Percentiles rank a stretch among this genome's conserved stretches.
Evolutionary conservation across 2,797 vertebrate species (phyloP).

Genomic region (Allobates femoralis): DNA sequence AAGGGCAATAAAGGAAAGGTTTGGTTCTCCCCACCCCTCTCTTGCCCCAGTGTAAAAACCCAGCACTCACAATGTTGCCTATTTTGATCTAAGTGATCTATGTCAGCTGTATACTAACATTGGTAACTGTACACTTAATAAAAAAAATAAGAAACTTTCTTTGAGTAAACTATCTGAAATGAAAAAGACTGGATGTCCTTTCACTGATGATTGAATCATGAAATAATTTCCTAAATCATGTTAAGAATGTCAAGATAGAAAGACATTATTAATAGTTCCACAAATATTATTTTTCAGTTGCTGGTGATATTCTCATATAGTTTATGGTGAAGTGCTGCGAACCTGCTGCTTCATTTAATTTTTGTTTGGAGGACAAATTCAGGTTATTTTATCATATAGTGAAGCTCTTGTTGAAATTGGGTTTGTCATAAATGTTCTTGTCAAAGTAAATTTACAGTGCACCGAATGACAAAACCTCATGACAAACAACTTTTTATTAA

Average conservation of each 20-base stretch:
- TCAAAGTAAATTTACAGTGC: not conserved
- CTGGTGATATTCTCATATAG: not conserved
- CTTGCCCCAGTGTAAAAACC: too few relatives aligned
- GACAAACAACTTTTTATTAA: not conserved
- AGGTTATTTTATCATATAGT: conserved; percentile 5
- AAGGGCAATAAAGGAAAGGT: too few relatives aligned
- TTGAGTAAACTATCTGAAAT: not conserved
- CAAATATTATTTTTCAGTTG: not conserved
- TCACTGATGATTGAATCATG: not conserved
- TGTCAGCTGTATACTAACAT: too few relatives aligned
- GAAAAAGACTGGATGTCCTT: not conserved
- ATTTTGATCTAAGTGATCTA: too few relatives aligned
- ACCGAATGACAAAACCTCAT: not conserved
- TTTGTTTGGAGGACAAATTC: conserved; percentile 17
- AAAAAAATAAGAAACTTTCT: not conserved
- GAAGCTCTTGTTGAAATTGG: conserved; percentile 6
- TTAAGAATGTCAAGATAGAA: not conserved
- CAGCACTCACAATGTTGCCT: too few relatives aligned
- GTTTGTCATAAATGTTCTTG: not conserved
- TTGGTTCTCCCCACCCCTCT: too few relatives aligned
- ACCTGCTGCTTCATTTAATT: conserved; percentile 12
- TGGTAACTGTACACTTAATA: too few relatives aligned
- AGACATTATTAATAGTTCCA: not conserved
- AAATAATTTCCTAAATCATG: not conserved
- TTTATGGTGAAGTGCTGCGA: not conserved